Percentiles rank a stretch among this genome's conserved stretches.
Evolutionary conservation across 2,888 invertebrate species (phyloP).

Genomic region (Drosophila ezoana): DNA sequence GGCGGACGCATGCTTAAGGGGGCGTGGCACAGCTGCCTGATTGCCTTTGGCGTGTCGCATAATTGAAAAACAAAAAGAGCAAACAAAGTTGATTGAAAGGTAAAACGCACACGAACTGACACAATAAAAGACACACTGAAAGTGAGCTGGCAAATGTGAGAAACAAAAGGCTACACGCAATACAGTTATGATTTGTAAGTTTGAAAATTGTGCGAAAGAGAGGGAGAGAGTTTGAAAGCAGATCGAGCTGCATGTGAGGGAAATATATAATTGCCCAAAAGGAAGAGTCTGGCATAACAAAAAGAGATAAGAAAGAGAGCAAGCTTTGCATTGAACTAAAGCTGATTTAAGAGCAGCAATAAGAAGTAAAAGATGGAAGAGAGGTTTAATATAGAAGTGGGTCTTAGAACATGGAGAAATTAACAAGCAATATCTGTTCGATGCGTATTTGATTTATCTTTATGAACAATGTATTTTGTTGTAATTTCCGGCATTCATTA

Average conservation of each 20-base stretch:
- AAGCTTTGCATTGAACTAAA: not conserved
- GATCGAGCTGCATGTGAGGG: not conserved
- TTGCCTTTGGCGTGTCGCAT: slow-evolving; percentile 47
- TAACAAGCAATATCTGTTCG: too few species aligned
- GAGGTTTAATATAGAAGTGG: too few species aligned
- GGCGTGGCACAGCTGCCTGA: slow-evolving; percentile 46
- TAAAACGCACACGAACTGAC: slow-evolving; percentile 26
- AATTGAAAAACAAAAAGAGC: slow-evolving; percentile 48
- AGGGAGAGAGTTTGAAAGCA: not conserved
- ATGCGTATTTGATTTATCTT: too few species aligned
- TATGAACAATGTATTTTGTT: too few species aligned
- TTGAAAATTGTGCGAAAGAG: not conserved
- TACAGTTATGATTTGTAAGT: not conserved
- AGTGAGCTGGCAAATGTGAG: not conserved
- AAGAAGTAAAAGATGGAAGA: not conserved
- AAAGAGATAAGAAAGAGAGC: not conserved
- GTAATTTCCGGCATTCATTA: too few species aligned
- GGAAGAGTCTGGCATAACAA: not conserved
- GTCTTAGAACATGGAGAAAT: too few species aligned
- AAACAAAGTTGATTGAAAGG: slow-evolving; percentile 59
- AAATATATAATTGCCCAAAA: not conserved
- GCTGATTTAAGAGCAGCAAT: not conserved
- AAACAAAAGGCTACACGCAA: too few species aligned
- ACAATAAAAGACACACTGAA: slow-evolving; percentile 9
- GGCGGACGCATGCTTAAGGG: slow-evolving; percentile 5